Conservation (phyloP, 2,797 vertebrate genomes). For the Falco berigora region DNA sequence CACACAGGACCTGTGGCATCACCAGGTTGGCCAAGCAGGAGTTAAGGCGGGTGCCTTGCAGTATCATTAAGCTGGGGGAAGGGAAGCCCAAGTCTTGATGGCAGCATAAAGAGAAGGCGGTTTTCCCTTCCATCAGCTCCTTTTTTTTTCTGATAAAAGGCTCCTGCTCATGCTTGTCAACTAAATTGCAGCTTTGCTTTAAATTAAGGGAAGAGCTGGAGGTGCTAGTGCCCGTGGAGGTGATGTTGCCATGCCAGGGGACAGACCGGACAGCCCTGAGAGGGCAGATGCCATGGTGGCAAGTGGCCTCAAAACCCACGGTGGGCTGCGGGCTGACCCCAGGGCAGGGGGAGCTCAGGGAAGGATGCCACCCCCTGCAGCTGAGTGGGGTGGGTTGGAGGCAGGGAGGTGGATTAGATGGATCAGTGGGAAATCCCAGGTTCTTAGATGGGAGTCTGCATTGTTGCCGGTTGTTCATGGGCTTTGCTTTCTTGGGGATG, state of each 20-base stretch:
- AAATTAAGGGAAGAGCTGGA: background rate
- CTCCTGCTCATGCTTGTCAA: background rate
- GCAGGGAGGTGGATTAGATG: background rate
- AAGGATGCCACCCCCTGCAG: background rate
- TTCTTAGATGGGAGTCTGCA: background rate
- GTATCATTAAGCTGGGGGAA: background rate
- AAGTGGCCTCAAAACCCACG: background rate
- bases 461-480: rapidly evolving
- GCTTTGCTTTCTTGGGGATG: background rate
- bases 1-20: background rate
- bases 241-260: background rate
- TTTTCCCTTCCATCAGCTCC: slow-evolving; percentile 23
- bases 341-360: background rate
- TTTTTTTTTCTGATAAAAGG: background rate
- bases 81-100: background rate
- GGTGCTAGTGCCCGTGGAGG: background rate
- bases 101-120: slow-evolving; percentile 41
- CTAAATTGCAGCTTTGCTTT: background rate
- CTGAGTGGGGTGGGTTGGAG: background rate
- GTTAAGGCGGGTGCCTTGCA: background rate
- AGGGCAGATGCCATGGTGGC: background rate
- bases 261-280: rapidly evolving
- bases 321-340: background rate
- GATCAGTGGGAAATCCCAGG: background rate
- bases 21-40: background rate